Conservation (phyloP, 2,113 vertebrate species). For the Petaurus breviceps region DNA sequence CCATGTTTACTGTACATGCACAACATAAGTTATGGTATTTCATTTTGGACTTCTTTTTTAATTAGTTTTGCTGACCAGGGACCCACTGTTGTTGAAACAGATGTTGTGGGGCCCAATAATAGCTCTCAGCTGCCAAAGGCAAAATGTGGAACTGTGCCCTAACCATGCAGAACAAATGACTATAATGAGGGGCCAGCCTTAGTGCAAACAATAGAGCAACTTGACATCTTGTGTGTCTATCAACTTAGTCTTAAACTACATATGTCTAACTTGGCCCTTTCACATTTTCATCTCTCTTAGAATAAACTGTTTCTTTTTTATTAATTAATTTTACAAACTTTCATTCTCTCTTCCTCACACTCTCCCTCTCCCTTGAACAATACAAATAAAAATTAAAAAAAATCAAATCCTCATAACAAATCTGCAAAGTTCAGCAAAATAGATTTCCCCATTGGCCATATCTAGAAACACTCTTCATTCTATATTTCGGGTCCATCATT, state of each 20-base stretch:
- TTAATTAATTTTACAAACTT: background rate
- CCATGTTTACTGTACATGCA: constrained; percentile 77
- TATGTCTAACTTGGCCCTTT: background rate
- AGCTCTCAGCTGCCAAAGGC: constrained; percentile 83
- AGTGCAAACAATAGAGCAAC: constrained; percentile 53
- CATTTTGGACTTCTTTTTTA: constrained; percentile 82
- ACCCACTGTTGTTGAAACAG: constrained; percentile 84
- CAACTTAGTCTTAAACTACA: constrained; percentile 35
- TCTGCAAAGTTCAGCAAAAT: background rate
- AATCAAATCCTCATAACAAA: background rate
- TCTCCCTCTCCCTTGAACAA: background rate
- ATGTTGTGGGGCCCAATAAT: constrained; percentile 83
- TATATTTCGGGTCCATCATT: background rate
- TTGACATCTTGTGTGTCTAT: constrained; percentile 19
- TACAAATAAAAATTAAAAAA: background rate
- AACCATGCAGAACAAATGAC: constrained; percentile 78
- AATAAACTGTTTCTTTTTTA: background rate
- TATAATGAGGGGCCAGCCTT: constrained; percentile 44
- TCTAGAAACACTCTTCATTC: background rate
- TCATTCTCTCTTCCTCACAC: background rate
- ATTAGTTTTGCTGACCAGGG: constrained; percentile 84
- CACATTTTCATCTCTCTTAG: background rate
- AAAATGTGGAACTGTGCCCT: constrained; percentile 78
- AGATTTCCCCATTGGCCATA: background rate
- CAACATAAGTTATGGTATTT: constrained; percentile 78